These are phyloP conservation scores for Archips crataeganus DNA, from an alignment of 2,888 invertebrate species.

Conservation along the genomic window DNA sequence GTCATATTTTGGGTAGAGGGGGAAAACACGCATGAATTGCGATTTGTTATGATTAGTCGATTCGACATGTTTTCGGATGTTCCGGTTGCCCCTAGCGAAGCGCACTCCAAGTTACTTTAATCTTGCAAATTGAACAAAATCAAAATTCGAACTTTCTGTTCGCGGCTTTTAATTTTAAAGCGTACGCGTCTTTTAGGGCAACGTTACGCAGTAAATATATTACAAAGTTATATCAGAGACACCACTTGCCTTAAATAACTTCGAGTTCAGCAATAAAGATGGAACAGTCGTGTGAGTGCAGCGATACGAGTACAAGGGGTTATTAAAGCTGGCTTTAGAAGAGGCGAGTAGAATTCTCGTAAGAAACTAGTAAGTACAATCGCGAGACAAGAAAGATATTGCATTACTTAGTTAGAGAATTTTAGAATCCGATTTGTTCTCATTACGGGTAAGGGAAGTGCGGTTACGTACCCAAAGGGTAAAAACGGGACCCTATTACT, in stretches of 20 bases:
- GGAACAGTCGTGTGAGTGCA: not conserved
- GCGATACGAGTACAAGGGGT: not conserved
- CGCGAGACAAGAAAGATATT: not conserved
- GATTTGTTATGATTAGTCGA: no score
- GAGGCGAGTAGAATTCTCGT: conserved; percentile 2
- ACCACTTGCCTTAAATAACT: conserved; percentile 4
- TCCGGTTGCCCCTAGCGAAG: no score
- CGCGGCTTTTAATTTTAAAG: not conserved
- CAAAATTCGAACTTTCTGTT: not conserved
- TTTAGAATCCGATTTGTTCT: not conserved
- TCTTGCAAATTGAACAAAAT: not conserved
- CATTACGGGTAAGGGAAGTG: not conserved
- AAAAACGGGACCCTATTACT: no score
- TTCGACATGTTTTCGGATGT: no score
- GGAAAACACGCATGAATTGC: no score
- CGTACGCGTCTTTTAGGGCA: not conserved
- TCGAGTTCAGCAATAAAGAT: conserved; percentile 2
- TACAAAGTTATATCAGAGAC: conserved; percentile 12
- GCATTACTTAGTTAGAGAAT: not conserved
- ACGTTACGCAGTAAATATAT: not conserved
- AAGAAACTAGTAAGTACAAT: not conserved
- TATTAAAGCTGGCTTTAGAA: not conserved
- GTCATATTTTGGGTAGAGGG: no score
- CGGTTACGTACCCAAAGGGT: no score
- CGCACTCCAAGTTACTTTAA: no score